Percentiles rank a stretch among this genome's conserved stretches.
These are phyloP conservation scores for Iguana delicatissima DNA, from an alignment of 2,797 vertebrate species.

Conservation along the genomic window DNA sequence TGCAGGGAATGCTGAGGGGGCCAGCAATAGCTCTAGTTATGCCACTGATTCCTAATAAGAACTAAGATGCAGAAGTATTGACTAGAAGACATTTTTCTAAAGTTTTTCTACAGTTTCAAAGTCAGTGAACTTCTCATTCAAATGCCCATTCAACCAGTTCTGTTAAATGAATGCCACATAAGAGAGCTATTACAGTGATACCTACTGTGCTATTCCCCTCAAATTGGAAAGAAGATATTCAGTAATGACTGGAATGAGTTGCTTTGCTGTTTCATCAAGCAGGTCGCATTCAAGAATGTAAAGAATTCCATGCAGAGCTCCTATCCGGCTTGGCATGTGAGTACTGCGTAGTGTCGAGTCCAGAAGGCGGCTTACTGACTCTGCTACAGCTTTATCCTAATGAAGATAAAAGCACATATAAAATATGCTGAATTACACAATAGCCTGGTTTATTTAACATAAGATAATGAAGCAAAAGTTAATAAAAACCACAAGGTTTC, in stretches of 20 bases:
- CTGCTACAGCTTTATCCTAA: slow-evolving; percentile 95
- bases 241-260: slow-evolving; percentile 91
- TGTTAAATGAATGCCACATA: not conserved
- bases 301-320: slow-evolving; percentile 93
- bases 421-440: not conserved
- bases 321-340: slow-evolving; percentile 94
- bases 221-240: slow-evolving; percentile 96
- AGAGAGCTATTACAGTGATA: not conserved
- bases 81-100: not conserved
- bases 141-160: not conserved
- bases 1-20: too few relatives aligned
- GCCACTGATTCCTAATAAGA: not conserved
- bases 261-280: slow-evolving; percentile 94
- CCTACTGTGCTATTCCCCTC: slow-evolving; percentile 91
- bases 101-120: not conserved
- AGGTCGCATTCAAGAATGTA: slow-evolving; percentile 97
- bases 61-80: not conserved
- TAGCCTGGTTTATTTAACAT: not conserved
- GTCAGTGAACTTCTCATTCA: not conserved
- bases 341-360: slow-evolving; percentile 93
- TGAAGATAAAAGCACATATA: slow-evolving; percentile 22
- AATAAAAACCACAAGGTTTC: not conserved
- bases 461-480: not conserved
- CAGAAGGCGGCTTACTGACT: slow-evolving; percentile 93
- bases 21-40: too few relatives aligned